These are phyloP conservation scores for Berghia stephanieae DNA, from an alignment of 1,140 invertebrate genomes.

Conservation along the genomic window DNA sequence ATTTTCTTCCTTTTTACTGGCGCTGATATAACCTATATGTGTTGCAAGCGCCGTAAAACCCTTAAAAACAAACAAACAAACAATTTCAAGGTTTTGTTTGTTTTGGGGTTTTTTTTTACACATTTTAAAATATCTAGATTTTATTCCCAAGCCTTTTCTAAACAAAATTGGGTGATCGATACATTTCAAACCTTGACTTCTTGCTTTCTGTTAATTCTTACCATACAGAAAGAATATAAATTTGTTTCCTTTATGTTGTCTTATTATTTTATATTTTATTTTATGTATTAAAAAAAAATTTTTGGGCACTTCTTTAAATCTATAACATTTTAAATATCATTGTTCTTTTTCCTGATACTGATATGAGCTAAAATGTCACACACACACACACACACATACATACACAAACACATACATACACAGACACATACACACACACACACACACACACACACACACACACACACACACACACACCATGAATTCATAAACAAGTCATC, in stretches of 20 bases:
- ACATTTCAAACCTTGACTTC: no score
- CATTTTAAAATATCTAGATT: no score
- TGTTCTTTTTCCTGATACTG: neutral
- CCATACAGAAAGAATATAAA: neutral
- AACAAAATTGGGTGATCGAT: no score
- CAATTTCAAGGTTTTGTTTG: no score
- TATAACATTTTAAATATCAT: neutral
- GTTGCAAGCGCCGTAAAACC: no score
- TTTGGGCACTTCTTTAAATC: neutral
- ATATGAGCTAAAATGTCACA: neutral
- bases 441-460: neutral
- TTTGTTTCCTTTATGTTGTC: neutral
- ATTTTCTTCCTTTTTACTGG: no score
- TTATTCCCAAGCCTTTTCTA: no score
- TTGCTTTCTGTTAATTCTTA: neutral
- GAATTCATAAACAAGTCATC: neutral
- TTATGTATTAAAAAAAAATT: neutral
- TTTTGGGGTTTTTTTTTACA: no score
- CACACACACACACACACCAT: slow-evolving; percentile 11
- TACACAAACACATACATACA: neutral
- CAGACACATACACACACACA: neutral
- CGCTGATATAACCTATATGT: no score
- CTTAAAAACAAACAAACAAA: no score
- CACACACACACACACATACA: neutral
- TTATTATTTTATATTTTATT: neutral